Conservation (phyloP, 2,113 vertebrate genomes). For the Addax nasomaculatus region DNA sequence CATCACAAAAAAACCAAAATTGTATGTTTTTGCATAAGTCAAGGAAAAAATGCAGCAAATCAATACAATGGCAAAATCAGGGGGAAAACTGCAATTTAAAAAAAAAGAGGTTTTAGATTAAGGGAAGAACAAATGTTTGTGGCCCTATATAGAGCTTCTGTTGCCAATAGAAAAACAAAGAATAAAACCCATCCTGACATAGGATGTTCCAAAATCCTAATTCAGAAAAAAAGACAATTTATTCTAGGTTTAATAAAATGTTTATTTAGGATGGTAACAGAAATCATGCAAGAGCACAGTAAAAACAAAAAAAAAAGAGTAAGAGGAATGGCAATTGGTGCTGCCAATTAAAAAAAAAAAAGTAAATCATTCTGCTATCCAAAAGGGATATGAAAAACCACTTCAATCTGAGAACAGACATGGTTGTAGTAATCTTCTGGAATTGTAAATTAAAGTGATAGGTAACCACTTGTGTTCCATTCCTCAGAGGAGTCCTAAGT, state of each 20-base stretch:
- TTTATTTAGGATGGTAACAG: slow-evolving; percentile 86
- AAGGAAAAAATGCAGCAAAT: slow-evolving; percentile 1
- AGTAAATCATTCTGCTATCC: slow-evolving; percentile 71
- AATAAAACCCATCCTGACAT: neutral
- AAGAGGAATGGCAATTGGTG: slow-evolving; percentile 78
- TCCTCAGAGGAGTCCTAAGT: slow-evolving; percentile 44
- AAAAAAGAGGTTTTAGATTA: neutral
- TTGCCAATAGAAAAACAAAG: slow-evolving; percentile 11
- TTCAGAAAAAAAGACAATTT: slow-evolving; percentile 24
- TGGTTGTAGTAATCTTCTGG: slow-evolving; percentile 65
- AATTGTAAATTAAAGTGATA: slow-evolving; percentile 59
- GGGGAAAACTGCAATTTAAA: neutral
- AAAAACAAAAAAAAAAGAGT: slow-evolving; percentile 78
- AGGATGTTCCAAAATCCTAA: neutral
- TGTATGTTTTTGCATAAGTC: neutral
- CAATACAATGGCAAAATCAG: slow-evolving; percentile 24
- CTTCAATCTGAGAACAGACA: slow-evolving; percentile 72
- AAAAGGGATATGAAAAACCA: slow-evolving; percentile 69
- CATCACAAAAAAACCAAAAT: slow-evolving; percentile 31
- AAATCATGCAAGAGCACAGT: slow-evolving; percentile 85
- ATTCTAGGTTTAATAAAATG: slow-evolving; percentile 80
- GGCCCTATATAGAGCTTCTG: neutral
- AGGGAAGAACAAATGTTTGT: neutral
- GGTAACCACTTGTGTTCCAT: slow-evolving; percentile 35
- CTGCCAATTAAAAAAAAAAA: slow-evolving; percentile 72